Conservation (phyloP, 1,140 invertebrate species). For the Drosophila asahinai region DNA sequence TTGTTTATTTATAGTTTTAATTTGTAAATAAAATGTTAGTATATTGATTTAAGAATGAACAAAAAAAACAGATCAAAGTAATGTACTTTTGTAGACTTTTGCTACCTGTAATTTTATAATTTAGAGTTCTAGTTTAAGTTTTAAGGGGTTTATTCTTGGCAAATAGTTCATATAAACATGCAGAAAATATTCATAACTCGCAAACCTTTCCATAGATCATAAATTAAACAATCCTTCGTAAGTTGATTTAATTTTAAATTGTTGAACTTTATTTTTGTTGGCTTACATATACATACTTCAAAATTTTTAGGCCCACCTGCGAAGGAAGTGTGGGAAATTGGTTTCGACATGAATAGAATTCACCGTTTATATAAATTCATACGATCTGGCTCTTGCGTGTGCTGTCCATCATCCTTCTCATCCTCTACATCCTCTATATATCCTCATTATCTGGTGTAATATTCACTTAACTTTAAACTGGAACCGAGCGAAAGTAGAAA, state of each 20-base stretch:
- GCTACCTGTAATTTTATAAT: too few species aligned
- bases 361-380: constrained; percentile 57
- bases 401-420: constrained; percentile 16
- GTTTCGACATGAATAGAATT: constrained; percentile 68
- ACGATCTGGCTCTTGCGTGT: constrained; percentile 32
- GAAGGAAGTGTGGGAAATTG: constrained; percentile 72
- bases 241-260: constrained; percentile 62
- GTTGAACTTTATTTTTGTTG: constrained; percentile 80
- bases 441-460: constrained; percentile 23
- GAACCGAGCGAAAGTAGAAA: constrained; percentile 62
- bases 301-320: constrained; percentile 74
- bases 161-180: neutral
- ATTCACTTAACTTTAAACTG: constrained; percentile 48
- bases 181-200: neutral
- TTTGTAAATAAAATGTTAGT: too few species aligned
- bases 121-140: too few species aligned
- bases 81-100: too few species aligned
- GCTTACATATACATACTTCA: constrained; percentile 78
- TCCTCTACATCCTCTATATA: constrained; percentile 4
- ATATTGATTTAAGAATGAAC: too few species aligned
- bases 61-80: neutral
- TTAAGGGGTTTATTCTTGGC: too few species aligned
- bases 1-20: too few species aligned
- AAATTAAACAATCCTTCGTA: neutral
- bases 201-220: neutral